These are phyloP conservation scores for Lordiphosa stackelbergi DNA, from an alignment of 1,140 invertebrate species.

Conservation along the genomic window DNA sequence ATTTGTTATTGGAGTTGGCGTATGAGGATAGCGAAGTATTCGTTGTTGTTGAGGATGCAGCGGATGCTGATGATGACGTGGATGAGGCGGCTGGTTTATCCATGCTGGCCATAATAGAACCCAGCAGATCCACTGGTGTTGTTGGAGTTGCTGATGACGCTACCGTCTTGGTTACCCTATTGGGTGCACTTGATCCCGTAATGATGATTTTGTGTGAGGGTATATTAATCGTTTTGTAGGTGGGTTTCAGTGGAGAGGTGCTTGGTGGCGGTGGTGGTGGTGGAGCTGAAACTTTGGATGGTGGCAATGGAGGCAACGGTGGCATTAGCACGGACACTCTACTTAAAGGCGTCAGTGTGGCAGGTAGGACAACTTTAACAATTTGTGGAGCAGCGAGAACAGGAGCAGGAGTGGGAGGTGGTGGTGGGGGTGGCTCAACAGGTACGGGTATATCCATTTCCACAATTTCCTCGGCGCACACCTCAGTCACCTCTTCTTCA, in stretches of 20 bases:
- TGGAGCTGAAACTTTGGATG: slow-evolving; percentile 26
- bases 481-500: slow-evolving; percentile 62
- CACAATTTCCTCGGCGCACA: slow-evolving; percentile 52
- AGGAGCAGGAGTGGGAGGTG: not conserved
- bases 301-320: slow-evolving; percentile 52
- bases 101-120: slow-evolving; percentile 77
- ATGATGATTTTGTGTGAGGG: slow-evolving; percentile 61
- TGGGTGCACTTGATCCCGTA: slow-evolving; percentile 27
- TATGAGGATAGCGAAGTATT: slow-evolving; percentile 51
- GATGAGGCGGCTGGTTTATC: slow-evolving; percentile 52
- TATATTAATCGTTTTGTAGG: slow-evolving; percentile 64
- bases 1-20: slow-evolving; percentile 50
- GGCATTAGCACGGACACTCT: slow-evolving; percentile 46
- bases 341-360: slow-evolving; percentile 41
- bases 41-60: slow-evolving; percentile 34
- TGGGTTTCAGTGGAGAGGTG: slow-evolving; percentile 33
- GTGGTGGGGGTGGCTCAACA: slow-evolving; percentile 6
- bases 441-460: slow-evolving; percentile 36
- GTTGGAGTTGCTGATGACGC: slow-evolving; percentile 3
- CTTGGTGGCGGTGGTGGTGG: slow-evolving; percentile 54
- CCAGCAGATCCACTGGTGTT: slow-evolving; percentile 61
- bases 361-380: slow-evolving; percentile 52
- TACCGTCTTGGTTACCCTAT: slow-evolving; percentile 14
- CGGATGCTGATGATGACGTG: slow-evolving; percentile 15
- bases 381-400: slow-evolving; percentile 26